Evolutionary conservation across 2,888 invertebrate species (phyloP).

Genomic region (Neocrepidodera transversa): DNA sequence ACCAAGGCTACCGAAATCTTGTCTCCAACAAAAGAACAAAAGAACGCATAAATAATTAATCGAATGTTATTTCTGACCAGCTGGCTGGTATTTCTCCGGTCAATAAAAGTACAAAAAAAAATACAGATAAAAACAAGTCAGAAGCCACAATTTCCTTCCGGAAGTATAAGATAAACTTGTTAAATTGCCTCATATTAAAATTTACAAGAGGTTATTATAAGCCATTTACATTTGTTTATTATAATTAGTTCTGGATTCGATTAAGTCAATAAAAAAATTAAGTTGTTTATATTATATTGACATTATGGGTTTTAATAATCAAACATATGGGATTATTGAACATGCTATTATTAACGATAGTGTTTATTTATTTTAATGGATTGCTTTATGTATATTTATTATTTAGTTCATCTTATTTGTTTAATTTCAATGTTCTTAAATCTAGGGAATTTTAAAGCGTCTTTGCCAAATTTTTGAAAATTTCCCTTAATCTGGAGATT

Average conservation of each 20-base stretch:
- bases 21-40: too few species aligned
- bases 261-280: slow-evolving; percentile 3
- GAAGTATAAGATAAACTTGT: slow-evolving; percentile 19
- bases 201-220: slow-evolving; percentile 15
- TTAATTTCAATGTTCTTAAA: too few species aligned
- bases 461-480: too few species aligned
- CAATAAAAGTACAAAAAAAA: slow-evolving; percentile 10
- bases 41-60: too few species aligned
- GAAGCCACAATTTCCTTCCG: slow-evolving; percentile 49
- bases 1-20: too few species aligned
- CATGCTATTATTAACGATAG: not conserved
- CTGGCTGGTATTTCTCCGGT: not conserved
- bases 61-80: too few species aligned
- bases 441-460: too few species aligned
- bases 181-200: slow-evolving; percentile 10
- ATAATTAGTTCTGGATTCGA: slow-evolving; percentile 15
- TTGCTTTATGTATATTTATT: too few species aligned
- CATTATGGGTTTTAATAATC: slow-evolving; percentile 6
- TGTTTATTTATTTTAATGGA: not conserved
- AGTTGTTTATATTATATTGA: slow-evolving; percentile 21
- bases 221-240: slow-evolving; percentile 15
- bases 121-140: slow-evolving; percentile 40
- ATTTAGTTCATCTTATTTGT: too few species aligned
- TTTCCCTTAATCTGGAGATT: too few species aligned
- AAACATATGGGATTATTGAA: not conserved